Percentiles rank a stretch among this genome's conserved stretches.
phyloP scores from a whole-genome alignment of 2,113 vertebrate species.

The Physeter macrocephalus region DNA sequence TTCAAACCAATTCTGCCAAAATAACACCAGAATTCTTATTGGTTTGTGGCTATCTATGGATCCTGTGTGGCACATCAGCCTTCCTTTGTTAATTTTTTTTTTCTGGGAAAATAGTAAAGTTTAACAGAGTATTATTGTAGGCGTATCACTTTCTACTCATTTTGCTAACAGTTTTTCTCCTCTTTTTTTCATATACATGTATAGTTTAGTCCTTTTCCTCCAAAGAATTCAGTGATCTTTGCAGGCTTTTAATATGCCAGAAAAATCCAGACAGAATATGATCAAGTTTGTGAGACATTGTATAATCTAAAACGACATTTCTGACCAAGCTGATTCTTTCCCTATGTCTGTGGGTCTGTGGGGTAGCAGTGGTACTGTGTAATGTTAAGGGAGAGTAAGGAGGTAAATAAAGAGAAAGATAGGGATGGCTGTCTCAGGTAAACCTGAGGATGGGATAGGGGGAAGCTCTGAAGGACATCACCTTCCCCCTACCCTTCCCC shows the following conservation, averaged over 20 bases:
- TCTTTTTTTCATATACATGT: background rate
- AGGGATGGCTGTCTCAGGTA: background rate
- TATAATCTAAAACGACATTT: background rate
- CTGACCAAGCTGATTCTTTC: background rate
- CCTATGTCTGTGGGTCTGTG: too few relatives aligned
- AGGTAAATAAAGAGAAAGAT: background rate
- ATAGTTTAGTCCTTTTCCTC: background rate
- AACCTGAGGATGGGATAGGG: background rate
- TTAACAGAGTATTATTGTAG: background rate
- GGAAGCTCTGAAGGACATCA: background rate
- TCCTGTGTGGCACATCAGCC: background rate
- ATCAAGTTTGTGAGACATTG: background rate
- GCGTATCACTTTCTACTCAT: background rate
- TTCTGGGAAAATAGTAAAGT: background rate
- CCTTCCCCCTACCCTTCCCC: too few relatives aligned
- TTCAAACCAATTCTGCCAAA: background rate
- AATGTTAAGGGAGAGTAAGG: background rate
- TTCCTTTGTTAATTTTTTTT: background rate
- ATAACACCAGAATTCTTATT: background rate
- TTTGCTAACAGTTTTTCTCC: background rate
- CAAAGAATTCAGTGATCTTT: background rate
- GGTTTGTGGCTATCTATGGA: background rate
- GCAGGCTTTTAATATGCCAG: background rate
- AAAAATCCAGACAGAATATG: background rate
- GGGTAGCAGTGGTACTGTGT: background rate